These are phyloP conservation scores for Gopherus flavomarginatus DNA, from an alignment of 2,113 vertebrate species.

Conservation along the genomic window DNA sequence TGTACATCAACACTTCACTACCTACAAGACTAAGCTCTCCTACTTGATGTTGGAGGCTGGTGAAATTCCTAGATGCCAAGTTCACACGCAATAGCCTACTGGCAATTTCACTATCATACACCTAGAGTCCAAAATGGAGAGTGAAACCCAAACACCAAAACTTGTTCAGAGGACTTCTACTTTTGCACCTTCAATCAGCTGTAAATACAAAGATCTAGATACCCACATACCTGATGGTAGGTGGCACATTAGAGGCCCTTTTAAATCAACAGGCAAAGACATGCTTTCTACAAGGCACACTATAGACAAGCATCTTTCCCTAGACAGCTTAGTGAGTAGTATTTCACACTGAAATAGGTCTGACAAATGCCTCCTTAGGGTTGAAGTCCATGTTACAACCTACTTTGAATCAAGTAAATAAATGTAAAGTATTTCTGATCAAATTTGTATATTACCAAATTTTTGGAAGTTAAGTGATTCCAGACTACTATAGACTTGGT, in stretches of 20 bases:
- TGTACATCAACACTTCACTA: no score
- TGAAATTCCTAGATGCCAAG: not conserved
- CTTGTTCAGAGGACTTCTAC: not conserved
- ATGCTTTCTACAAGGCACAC: not conserved
- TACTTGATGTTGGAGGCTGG: no score
- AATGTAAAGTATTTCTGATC: no score
- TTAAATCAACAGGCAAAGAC: not conserved
- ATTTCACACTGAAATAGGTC: not conserved
- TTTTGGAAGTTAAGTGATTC: no score
- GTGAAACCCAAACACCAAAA: not conserved
- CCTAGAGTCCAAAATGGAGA: not conserved
- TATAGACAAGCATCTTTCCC: not conserved
- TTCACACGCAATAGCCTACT: not conserved
- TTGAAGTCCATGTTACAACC: no score
- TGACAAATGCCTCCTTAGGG: no score
- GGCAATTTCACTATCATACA: not conserved
- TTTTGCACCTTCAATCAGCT: not conserved
- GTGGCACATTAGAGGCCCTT: not conserved
- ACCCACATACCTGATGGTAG: not conserved
- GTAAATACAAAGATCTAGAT: not conserved
- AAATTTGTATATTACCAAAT: no score
- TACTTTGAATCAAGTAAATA: no score
- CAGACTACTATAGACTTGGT: no score
- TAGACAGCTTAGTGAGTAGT: not conserved
- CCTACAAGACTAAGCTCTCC: no score